Evolutionary conservation across 37 sponge, comb jelly and placozoan species (phyloP).

Genomic region (Axinella damicornis): DNA sequence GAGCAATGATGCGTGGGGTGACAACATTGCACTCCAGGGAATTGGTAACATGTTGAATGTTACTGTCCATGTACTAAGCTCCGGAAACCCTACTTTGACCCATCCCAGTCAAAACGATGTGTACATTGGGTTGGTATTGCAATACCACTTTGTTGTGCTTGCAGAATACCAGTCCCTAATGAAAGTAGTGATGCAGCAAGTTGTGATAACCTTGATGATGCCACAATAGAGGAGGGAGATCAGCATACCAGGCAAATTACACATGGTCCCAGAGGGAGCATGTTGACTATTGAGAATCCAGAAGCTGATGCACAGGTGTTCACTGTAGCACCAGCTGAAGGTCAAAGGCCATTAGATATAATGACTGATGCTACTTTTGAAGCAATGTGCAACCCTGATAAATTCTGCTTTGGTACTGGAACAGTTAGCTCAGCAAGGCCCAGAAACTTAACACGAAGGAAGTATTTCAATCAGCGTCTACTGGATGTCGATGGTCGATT

Average conservation of each 20-base stretch:
- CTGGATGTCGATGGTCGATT: conserved; percentile 36
- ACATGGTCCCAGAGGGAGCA: conserved; percentile 15
- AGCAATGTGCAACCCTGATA: neutral
- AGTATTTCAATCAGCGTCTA: conserved; percentile 32
- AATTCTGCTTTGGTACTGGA: conserved; percentile 26
- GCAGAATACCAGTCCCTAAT: neutral
- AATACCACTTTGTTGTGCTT: neutral
- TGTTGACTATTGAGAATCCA: conserved; percentile 33
- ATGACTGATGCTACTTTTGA: conserved; percentile 43
- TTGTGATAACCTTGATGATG: neutral
- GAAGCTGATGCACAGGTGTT: neutral
- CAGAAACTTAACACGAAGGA: conserved; percentile 33
- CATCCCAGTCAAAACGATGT: too few species aligned
- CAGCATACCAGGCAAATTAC: conserved; percentile 25
- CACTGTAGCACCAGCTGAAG: conserved; percentile 14
- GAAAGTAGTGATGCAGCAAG: neutral
- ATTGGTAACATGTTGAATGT: neutral
- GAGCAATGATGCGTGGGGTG: conserved; percentile 35
- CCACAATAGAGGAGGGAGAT: conserved; percentile 14
- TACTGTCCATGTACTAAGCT: conserved; percentile 10
- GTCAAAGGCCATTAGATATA: conserved; percentile 15
- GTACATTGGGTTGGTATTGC: neutral
- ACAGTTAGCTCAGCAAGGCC: too few species aligned
- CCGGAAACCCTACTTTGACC: too few species aligned
- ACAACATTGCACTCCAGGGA: neutral